Base-by-base conservation (phyloP, 2,113 vertebrate species). In the Pelobates fuscus region DNA sequence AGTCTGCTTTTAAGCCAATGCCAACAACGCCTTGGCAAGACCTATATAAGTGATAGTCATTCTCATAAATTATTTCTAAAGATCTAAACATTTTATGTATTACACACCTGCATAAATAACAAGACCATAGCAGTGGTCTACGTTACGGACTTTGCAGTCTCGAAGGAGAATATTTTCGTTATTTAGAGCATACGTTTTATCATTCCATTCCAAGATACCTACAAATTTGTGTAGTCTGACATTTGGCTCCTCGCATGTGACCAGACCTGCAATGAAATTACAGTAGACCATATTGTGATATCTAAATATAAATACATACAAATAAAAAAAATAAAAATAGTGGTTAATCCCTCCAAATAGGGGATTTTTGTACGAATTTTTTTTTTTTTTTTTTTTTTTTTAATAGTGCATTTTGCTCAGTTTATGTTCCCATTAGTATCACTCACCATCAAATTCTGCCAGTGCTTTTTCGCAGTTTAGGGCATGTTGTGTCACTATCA, bases 221-320 rank as follows among this genome's bases (percentile, higher is more conserved):
- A 87, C 82, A 59, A 97, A 98, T 15, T 61, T 85, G 86, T 95
- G 93, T 85, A 98, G 70, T 6, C 75, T 86, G 67, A 92, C 90
- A 84, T 94, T 97, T 73, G 96, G 97, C 68, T 93, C 92, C 84
- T 99, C 95, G 0, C 95, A 98, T 0, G 27, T 78, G 73, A 96
- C 89, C 0, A 4, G 78, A 23, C 89, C 91, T 91, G 52, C 0
- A 68, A 67, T 65, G 3, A 23, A 2, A 26, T n/a, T 26, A 24
- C 26, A 61, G 14, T 26, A 6, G 2, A 18, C 25, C 5, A 18
- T 29, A 26, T 18, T 30, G 6, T 61, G 4, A 4, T n/a, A n/a
- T n/a, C n/a, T n/a, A n/a, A n/a, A n/a, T n/a, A n/a, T n/a, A n/a
- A n/a, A n/a, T n/a, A n/a, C n/a, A n/a, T n/a, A n/a, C n/a, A n/a